phyloP scores from a whole-genome alignment of 1,140 invertebrate species.

The Habropoda laboriosa region DNA sequence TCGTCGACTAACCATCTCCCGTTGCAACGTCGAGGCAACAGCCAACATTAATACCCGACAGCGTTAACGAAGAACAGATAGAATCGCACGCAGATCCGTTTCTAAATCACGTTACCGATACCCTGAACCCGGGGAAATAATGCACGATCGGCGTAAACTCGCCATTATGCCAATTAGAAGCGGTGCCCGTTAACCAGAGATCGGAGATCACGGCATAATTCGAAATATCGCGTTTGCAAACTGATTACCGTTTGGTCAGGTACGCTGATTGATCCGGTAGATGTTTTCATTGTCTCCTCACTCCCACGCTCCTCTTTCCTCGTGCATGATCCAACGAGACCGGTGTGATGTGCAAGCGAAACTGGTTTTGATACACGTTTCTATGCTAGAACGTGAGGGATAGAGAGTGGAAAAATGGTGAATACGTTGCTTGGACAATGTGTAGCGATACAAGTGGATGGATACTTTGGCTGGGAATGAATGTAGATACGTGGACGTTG shows the following conservation, averaged over 20 bases:
- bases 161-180: constrained; percentile 27
- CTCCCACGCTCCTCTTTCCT: no score
- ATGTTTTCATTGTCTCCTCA: constrained; percentile 8
- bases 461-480: no score
- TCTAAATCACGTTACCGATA: not conserved
- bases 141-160: constrained; percentile 12
- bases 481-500: no score
- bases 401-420: no score
- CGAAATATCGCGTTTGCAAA: constrained; percentile 15
- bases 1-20: not conserved
- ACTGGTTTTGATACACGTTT: not conserved
- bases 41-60: not conserved
- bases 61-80: constrained; percentile 24
- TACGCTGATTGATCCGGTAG: not conserved
- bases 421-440: no score
- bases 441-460: no score
- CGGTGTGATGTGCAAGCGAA: not conserved
- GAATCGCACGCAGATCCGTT: not conserved
- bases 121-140: not conserved
- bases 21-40: not conserved
- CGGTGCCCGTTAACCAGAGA: not conserved
- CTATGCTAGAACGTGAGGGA: no score
- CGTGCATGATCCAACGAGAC: not conserved
- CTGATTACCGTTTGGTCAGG: not conserved
- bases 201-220: constrained; percentile 11